A percentile compares a stretch with the other conserved stretches of the same genome.
Evolutionary conservation across 2,888 invertebrate species (phyloP).

Genomic region (Megaustenia siamemsis): DNA sequence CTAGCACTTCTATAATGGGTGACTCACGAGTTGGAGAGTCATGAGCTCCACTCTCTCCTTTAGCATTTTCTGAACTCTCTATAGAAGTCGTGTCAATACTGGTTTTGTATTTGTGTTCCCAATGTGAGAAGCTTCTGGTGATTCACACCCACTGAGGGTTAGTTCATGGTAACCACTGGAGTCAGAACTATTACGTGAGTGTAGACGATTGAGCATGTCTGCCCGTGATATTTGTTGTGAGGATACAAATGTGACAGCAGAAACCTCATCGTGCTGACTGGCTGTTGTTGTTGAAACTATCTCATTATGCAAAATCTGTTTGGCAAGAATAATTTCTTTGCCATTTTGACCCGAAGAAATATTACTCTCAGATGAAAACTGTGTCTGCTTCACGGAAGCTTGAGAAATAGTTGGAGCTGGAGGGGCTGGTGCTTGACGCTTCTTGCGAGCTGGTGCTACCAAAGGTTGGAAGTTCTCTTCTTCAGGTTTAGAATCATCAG

Average conservation of each 20-base stretch:
- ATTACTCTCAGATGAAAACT: constrained; percentile 44
- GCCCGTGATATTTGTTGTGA: constrained; percentile 15
- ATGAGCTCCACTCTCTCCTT: constrained; percentile 68
- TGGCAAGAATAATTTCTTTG: constrained; percentile 53
- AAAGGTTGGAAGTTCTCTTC: constrained; percentile 29
- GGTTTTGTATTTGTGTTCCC: constrained; percentile 62
- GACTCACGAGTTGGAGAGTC: constrained; percentile 54
- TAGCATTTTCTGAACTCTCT: constrained; percentile 68
- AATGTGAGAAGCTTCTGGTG: constrained; percentile 66
- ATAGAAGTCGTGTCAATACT: constrained; percentile 71
- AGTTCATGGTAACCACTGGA: constrained; percentile 88
- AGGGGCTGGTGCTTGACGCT: constrained; percentile 78
- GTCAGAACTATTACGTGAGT: constrained; percentile 87
- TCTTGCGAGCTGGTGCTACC: constrained; percentile 69
- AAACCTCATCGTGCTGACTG: neutral
- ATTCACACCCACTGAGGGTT: constrained; percentile 81
- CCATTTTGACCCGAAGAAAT: neutral
- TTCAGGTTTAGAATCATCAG: neutral
- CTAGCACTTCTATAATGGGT: constrained; percentile 46
- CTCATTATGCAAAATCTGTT: constrained; percentile 68
- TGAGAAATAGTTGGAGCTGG: constrained; percentile 67
- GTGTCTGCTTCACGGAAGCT: constrained; percentile 13
- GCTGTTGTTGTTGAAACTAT: neutral
- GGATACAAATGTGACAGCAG: neutral
- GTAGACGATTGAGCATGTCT: constrained; percentile 70